phyloP scores from a whole-genome alignment of 2,888 invertebrate species.

The Mythimna albipuncta region DNA sequence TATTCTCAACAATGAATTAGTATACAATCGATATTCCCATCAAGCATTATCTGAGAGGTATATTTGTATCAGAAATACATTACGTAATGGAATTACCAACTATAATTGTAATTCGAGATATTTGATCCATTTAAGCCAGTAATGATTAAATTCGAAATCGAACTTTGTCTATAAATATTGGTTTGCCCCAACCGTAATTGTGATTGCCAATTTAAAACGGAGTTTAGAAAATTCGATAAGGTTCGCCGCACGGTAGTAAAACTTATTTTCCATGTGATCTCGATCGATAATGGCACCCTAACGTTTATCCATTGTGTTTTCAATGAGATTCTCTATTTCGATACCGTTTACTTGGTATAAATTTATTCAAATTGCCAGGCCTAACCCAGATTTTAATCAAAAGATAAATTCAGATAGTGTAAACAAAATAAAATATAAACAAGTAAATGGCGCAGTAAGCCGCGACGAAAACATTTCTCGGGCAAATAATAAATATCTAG shows the following conservation, averaged over 20 bases:
- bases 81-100: slow-evolving; percentile 31
- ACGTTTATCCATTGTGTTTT: slow-evolving; percentile 60
- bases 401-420: slow-evolving; percentile 61
- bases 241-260: slow-evolving; percentile 44
- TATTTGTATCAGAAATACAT: slow-evolving; percentile 29
- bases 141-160: slow-evolving; percentile 47
- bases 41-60: slow-evolving; percentile 22
- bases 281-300: slow-evolving; percentile 55
- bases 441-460: slow-evolving; percentile 45
- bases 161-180: slow-evolving; percentile 57
- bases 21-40: neutral
- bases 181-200: slow-evolving; percentile 52
- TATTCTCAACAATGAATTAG: slow-evolving; percentile 5
- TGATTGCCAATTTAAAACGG: slow-evolving; percentile 63
- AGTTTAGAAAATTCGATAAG: slow-evolving; percentile 56
- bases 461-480: slow-evolving; percentile 33
- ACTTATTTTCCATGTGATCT: slow-evolving; percentile 57
- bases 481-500: slow-evolving; percentile 28
- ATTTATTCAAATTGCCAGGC: slow-evolving; percentile 63
- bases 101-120: slow-evolving; percentile 40
- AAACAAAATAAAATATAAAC: slow-evolving; percentile 59
- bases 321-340: slow-evolving; percentile 62
- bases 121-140: slow-evolving; percentile 35
- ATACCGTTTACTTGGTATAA: slow-evolving; percentile 62
- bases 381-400: slow-evolving; percentile 63